Base-by-base conservation (phyloP, 1,140 invertebrate genomes). In the Ceratitis capitata region DNA sequence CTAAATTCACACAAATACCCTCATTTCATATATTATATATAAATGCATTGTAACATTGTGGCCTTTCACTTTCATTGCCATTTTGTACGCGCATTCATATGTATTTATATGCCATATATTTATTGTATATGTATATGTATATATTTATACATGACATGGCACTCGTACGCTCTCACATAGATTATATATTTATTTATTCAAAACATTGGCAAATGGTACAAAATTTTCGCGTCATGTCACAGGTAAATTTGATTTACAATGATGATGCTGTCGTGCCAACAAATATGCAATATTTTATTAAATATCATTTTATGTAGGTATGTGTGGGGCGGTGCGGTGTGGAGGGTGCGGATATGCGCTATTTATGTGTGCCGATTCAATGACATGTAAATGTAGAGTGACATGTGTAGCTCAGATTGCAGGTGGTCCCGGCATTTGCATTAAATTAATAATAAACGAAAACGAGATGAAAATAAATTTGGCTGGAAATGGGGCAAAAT, bases 171-270 rank as follows among this genome's bases (percentile, higher is more conserved):
- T 2, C 3, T 19, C 61, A 5, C 3, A 19, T n/a, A n/a, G n/a
- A n/a, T n/a, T n/a, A n/a, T n/a, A n/a, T 23, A 64, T 47, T 78
- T 45, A 45, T 45, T 19, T 45, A 78, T 78, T 45, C 69, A 78
- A 78, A 78, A 45, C 23, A 23, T n/a, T 47, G 69, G n/a, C 19
- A 78, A 78, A 78, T 19, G 39, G n/a, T 35, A 78, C 39, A 42
- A 42, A 78, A 78, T 78, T 19, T 78, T 45, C 69, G 69, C 69
- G 39, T 78, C 69, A 78, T 78, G 69, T n/a, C 35, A 45, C 69
- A 45, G 39, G 19, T n/a, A 47, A 78, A 78, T 78, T 78, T 78
- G 69, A 78, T 78, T 78, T 78, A 78, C 39, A 78, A 78, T 78
- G 69, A 78, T 78, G 39, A 45, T 45, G 69, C 39, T 78, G 69